A percentile compares a stretch with the other conserved stretches of the same genome.
Conservation (phyloP, 2,113 vertebrate genomes). For the Brienomyrus longianalis region DNA sequence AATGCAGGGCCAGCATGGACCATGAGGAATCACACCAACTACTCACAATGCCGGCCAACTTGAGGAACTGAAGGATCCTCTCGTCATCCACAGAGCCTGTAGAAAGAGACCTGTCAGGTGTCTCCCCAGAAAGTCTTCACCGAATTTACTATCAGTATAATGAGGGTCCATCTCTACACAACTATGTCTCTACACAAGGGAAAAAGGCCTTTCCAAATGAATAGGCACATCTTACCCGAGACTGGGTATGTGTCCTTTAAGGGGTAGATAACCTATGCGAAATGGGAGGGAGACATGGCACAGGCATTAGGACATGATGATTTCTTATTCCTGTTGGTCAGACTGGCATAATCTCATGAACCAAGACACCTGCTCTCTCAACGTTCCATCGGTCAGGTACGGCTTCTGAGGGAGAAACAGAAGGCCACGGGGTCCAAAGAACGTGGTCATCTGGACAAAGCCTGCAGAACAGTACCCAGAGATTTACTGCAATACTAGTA, state of each 20-base stretch:
- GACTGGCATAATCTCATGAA: background rate
- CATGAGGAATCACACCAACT: background rate
- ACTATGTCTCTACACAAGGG: background rate
- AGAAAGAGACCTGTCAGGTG: background rate
- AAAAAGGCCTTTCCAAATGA: background rate
- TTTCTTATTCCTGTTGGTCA: background rate
- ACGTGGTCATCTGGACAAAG: constrained; percentile 72
- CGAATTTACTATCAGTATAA: background rate
- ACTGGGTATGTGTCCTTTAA: constrained; percentile 86
- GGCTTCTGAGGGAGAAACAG: constrained; percentile 88
- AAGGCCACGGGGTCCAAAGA: constrained; percentile 86
- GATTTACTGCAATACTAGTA: background rate
- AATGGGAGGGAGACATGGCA: constrained; percentile 2
- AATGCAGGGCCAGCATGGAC: background rate
- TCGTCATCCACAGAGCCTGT: constrained; percentile 82
- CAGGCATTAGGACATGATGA: background rate
- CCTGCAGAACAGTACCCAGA: constrained; percentile 54
- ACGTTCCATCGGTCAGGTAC: constrained; percentile 87
- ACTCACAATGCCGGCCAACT: constrained; percentile 84
- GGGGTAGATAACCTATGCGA: constrained; percentile 84
- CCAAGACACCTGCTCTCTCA: constrained; percentile 80
- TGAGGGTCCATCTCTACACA: background rate
- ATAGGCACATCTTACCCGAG: constrained; percentile 64
- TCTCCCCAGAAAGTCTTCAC: background rate
- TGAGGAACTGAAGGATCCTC: constrained; percentile 79